These are phyloP conservation scores for Nomada fabriciana DNA, from an alignment of 2,888 invertebrate species.

Conservation along the genomic window DNA sequence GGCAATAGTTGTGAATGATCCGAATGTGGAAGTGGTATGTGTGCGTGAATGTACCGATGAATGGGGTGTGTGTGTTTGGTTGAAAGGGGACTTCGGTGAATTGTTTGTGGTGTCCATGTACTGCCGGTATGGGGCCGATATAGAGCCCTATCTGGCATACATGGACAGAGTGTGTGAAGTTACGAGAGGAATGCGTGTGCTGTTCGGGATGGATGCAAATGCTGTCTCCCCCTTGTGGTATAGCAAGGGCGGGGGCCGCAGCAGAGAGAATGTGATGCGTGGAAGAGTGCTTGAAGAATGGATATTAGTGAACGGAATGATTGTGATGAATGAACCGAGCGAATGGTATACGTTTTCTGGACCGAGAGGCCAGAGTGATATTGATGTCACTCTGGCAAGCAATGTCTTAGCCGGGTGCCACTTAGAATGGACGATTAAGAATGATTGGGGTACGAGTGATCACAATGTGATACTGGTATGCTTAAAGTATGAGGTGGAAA, in stretches of 20 bases:
- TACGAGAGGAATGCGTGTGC: background rate
- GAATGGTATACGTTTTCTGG: slow-evolving; percentile 12
- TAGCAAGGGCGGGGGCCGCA: background rate
- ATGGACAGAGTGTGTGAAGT: background rate
- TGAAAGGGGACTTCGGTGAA: background rate
- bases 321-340: slow-evolving; percentile 22
- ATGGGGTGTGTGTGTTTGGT: background rate
- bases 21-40: background rate
- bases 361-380: slow-evolving; percentile 28
- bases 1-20: slow-evolving; percentile 28
- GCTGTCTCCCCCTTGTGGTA: slow-evolving; percentile 62
- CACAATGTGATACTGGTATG: slow-evolving; percentile 7
- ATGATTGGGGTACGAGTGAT: slow-evolving; percentile 22
- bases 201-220: slow-evolving; percentile 62
- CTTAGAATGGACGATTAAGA: slow-evolving; percentile 12
- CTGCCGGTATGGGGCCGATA: background rate
- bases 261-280: slow-evolving; percentile 15
- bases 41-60: background rate
- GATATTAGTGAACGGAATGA: background rate
- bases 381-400: slow-evolving; percentile 29
- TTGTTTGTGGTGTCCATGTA: background rate
- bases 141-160: background rate
- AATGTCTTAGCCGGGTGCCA: background rate
- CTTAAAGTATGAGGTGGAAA: background rate
- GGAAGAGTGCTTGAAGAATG: slow-evolving; percentile 3